Base-by-base conservation (phyloP, 2,113 vertebrate species). In the Diadophis punctatus region DNA sequence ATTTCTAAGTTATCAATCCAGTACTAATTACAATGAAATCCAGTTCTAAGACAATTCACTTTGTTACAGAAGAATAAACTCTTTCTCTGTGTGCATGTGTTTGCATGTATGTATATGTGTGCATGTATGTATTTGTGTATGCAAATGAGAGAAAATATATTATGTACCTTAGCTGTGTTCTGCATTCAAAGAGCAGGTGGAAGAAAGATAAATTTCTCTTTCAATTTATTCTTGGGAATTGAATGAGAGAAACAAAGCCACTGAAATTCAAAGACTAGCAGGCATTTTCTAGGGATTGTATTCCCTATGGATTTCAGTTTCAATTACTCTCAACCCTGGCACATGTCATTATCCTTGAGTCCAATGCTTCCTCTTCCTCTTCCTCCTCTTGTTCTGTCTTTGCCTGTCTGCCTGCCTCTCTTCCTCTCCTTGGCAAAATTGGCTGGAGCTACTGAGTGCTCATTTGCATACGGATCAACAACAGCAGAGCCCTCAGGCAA, bases 401-500 rank as follows among this genome's bases (percentile, higher is more conserved):
- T 56, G 94, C 63, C 84, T 86, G 14, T 12, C 55, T 91, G 39
- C 55, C 55, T 87, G 9, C 85, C 94, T 96, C 3, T 90, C 93
- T 87, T 95, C 92, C 91, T 95, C 84, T 92, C 94, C 96, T 87
- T 95, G 92, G 95, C 94, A 91, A 97, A 98, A 95, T 97, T 98
- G 98, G 97, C 97, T 96, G 97, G 97, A 97, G 96, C 97, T 90
- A 97, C 98, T 97, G 95, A 97, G 95, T 98, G 98, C 97, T 98
- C 97, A 99, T 99, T 99, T 99, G 98, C 99, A 99, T 99, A 98
- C 99, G 98, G 99, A 99, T 99, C 98, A 98, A 99, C 99, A 99
- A 98, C 98, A 98, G 98, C 98, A 97, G 96, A 98, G 98, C 98
- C 98, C 98, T 98, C 98, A 98, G 97, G 98, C 98, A 98, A 98